These are phyloP conservation scores for Dicyrtoma fusca DNA, from an alignment of 2,888 invertebrate genomes.

Conservation along the genomic window DNA sequence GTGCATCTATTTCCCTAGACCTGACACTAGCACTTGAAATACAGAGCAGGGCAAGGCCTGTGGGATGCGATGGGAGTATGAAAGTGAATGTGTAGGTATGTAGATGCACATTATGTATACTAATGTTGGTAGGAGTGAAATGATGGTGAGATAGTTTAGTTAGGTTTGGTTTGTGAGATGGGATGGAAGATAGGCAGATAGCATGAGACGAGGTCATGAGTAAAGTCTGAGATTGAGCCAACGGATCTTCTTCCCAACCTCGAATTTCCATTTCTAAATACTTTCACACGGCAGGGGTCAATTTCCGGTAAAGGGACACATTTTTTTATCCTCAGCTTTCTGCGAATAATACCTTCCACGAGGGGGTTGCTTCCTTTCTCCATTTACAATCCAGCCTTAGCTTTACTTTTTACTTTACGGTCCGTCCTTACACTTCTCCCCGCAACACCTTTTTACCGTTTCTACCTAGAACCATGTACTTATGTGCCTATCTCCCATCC, in stretches of 20 bases:
- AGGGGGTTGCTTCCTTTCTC: slow-evolving; percentile 14
- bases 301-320: slow-evolving; percentile 48
- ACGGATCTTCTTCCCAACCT: slow-evolving; percentile 43
- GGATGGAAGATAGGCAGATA: slow-evolving; percentile 17
- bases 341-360: slow-evolving; percentile 15
- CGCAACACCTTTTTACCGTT: not conserved
- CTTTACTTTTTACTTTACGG: slow-evolving; percentile 1
- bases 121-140: too few relatives aligned
- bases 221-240: slow-evolving; percentile 41
- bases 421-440: not conserved
- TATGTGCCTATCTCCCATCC: not conserved
- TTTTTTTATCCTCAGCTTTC: slow-evolving; percentile 36
- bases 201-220: slow-evolving; percentile 34
- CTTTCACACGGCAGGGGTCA: slow-evolving; percentile 49
- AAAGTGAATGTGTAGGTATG: not conserved
- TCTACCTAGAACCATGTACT: too few relatives aligned
- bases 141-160: too few relatives aligned
- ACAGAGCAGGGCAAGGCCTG: too few relatives aligned
- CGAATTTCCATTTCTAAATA: slow-evolving; percentile 53
- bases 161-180: not conserved
- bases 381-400: not conserved
- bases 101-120: too few relatives aligned
- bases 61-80: not conserved
- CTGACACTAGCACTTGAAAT: too few relatives aligned
- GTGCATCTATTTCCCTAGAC: too few relatives aligned